These are phyloP conservation scores for Danionella cerebrum DNA, from an alignment of 2,113 vertebrate genomes.

Conservation along the genomic window DNA sequence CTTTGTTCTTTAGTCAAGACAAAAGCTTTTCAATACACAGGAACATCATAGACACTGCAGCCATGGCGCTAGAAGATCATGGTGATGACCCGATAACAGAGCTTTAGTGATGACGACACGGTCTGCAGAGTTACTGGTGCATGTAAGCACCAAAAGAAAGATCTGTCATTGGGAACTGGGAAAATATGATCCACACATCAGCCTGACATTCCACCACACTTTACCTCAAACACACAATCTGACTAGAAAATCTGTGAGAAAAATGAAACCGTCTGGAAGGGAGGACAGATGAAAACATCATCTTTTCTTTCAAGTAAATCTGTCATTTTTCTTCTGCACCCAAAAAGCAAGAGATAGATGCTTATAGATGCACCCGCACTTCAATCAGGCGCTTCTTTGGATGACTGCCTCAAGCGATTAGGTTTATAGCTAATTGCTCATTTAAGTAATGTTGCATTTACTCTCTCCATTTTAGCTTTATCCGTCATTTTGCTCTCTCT, in stretches of 20 bases:
- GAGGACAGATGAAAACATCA: constrained; percentile 10
- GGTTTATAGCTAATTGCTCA: constrained; percentile 28
- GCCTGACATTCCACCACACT: background rate
- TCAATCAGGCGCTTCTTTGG: background rate
- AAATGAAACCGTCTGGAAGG: background rate
- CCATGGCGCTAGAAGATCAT: constrained; percentile 3
- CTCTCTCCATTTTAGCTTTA: background rate
- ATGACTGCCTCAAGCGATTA: background rate
- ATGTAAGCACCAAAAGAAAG: background rate
- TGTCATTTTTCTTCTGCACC: background rate
- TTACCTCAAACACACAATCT: background rate
- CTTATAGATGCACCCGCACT: background rate
- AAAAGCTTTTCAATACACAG: background rate
- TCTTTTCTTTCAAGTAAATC: background rate
- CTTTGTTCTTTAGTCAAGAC: no score
- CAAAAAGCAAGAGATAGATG: background rate
- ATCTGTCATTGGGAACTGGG: background rate
- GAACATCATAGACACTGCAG: background rate
- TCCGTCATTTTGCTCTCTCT: constrained; percentile 6
- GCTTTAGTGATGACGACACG: constrained; percentile 5
- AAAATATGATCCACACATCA: background rate
- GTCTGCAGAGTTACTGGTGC: background rate
- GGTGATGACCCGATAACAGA: background rate
- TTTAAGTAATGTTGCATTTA: constrained; percentile 29
- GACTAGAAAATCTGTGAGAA: constrained; percentile 7